Evolutionary conservation across 1,140 invertebrate genomes (phyloP).

Genomic region (Cotesia typhae): DNA sequence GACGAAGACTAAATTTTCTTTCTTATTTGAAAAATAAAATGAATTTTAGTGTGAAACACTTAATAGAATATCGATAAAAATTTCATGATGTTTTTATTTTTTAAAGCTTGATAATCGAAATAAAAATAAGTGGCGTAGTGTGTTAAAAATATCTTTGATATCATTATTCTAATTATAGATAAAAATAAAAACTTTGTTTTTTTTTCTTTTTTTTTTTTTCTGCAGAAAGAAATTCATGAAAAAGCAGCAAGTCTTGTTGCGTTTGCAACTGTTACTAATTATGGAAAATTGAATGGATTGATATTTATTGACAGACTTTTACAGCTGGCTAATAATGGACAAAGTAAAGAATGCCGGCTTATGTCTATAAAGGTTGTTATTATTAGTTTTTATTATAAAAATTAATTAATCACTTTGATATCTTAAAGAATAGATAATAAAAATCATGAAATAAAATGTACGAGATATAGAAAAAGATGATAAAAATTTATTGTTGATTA

Average conservation of each 20-base stretch:
- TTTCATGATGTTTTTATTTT: too few relatives aligned
- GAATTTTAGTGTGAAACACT: too few relatives aligned
- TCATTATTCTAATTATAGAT: background rate
- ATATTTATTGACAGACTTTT: conserved; percentile 8
- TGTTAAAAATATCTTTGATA: background rate
- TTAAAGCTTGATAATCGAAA: background rate
- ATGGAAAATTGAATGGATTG: background rate
- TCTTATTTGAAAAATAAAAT: too few relatives aligned
- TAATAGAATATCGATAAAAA: too few relatives aligned
- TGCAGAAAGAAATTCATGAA: conserved; percentile 4
- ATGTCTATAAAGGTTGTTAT: conserved; percentile 20
- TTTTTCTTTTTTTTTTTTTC: background rate
- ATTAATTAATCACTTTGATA: background rate
- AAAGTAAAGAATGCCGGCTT: background rate
- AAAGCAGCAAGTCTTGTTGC: background rate
- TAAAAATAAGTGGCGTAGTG: background rate
- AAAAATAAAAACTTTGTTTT: background rate
- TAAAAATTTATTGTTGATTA: conserved; percentile 6
- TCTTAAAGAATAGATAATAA: too few relatives aligned
- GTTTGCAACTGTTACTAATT: background rate
- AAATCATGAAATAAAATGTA: background rate
- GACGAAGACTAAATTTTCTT: too few relatives aligned
- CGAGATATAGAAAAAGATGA: background rate
- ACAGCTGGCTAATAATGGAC: background rate
- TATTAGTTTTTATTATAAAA: background rate